Evolutionary conservation across 30 jellyfish, hydroid and myxozoan genomes (phyloP).

Genomic region (Catostylus mosaicus): DNA sequence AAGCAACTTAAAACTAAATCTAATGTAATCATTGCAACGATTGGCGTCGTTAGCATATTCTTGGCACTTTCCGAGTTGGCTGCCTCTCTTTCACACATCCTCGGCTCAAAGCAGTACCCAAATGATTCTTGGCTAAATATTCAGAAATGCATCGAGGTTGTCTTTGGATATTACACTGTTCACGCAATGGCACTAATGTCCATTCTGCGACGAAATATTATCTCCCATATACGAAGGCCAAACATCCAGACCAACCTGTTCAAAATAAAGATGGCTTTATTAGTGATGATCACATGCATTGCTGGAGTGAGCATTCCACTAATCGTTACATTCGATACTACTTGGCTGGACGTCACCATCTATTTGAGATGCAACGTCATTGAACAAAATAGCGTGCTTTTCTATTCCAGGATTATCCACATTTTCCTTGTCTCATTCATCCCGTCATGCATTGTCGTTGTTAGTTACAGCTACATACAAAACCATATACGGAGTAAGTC

Average conservation of each 20-base stretch:
- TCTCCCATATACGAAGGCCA: constrained; percentile 35
- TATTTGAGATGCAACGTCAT: constrained; percentile 4
- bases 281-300: not conserved
- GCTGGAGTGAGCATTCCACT: constrained; percentile 11
- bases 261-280: not conserved
- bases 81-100: not conserved
- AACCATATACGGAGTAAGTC: constrained; percentile 7
- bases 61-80: constrained; percentile 24
- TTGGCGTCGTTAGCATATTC: constrained; percentile 26
- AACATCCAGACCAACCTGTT: constrained; percentile 19
- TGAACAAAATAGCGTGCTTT: not conserved
- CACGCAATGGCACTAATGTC: constrained; percentile 46
- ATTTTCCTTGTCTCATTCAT: not conserved
- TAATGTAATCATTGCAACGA: constrained; percentile 25
- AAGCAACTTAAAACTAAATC: constrained; percentile 38
- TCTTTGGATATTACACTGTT: constrained; percentile 10
- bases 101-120: not conserved
- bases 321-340: not conserved
- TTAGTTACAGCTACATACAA: constrained; percentile 26
- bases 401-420: not conserved
- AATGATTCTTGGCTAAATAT: constrained; percentile 11
- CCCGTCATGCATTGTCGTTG: constrained; percentile 15
- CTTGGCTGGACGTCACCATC: constrained; percentile 9
- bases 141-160: constrained; percentile 19
- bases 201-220: constrained; percentile 30